Percentiles rank a stretch among this genome's conserved stretches.
Conservation (phyloP, 2,888 invertebrate genomes). For the Pediacus dermestoides region DNA sequence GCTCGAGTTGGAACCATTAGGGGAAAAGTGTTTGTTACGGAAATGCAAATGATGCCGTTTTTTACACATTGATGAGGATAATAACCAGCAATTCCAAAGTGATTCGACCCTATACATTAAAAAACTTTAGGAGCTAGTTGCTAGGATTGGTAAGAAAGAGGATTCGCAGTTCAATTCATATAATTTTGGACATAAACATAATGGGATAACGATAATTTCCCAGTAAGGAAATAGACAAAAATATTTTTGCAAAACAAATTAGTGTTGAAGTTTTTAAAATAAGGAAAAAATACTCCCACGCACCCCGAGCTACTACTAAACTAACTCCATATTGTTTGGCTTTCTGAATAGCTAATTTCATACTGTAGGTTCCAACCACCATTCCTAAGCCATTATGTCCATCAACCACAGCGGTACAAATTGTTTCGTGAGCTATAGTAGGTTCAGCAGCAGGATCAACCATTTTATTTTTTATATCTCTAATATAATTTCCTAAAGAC, state of each 20-base stretch:
- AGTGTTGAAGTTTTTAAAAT: background rate
- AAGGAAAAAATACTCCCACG: slow-evolving; percentile 7
- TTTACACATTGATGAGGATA: slow-evolving; percentile 70
- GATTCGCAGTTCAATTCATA: too few relatives aligned
- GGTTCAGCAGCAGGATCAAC: slow-evolving; percentile 55
- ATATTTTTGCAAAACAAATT: too few relatives aligned
- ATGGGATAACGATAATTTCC: too few relatives aligned
- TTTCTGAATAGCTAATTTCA: slow-evolving; percentile 65
- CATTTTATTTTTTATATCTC: slow-evolving; percentile 55
- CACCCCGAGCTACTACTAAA: slow-evolving; percentile 60
- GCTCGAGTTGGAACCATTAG: slow-evolving; percentile 66
- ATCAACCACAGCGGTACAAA: slow-evolving; percentile 57
- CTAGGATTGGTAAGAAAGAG: too few relatives aligned
- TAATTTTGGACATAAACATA: too few relatives aligned
- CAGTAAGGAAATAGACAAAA: too few relatives aligned
- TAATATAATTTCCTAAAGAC: slow-evolving; percentile 60
- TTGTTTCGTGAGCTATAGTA: slow-evolving; percentile 55
- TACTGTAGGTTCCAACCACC: slow-evolving; percentile 60
- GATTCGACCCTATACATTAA: too few relatives aligned
- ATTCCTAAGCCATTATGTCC: slow-evolving; percentile 67
- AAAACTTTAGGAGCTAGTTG: too few relatives aligned
- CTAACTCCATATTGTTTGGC: slow-evolving; percentile 65
- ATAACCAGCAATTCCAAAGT: slow-evolving; percentile 81
- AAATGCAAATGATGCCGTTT: slow-evolving; percentile 73
- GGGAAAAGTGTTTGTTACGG: slow-evolving; percentile 86